phyloP scores from a whole-genome alignment of 2,113 vertebrate species.

The Martes martes region DNA sequence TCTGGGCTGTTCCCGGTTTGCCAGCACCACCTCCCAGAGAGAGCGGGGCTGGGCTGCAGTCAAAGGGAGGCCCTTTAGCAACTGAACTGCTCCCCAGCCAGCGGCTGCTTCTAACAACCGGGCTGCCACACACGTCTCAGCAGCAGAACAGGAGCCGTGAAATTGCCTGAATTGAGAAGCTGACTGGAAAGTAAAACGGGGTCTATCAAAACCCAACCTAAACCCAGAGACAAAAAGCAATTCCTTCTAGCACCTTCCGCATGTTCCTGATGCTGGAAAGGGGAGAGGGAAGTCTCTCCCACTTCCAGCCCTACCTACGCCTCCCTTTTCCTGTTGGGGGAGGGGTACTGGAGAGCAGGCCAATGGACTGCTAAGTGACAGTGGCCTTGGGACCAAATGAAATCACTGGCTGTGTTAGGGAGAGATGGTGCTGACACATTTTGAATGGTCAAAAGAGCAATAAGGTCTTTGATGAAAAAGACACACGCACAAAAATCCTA shows the following conservation, averaged over 20 bases:
- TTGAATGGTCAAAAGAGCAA: not conserved
- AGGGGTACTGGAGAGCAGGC: accelerated
- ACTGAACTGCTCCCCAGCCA: not conserved
- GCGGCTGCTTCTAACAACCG: not conserved
- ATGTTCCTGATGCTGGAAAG: not conserved
- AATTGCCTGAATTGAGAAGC: conserved; percentile 44
- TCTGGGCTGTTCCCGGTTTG: not conserved
- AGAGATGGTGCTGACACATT: not conserved
- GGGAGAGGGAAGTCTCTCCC: not conserved
- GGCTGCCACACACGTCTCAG: not conserved
- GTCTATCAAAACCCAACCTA: conserved; percentile 1
- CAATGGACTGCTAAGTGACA: accelerated
- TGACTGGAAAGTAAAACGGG: not conserved
- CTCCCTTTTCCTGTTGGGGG: not conserved
- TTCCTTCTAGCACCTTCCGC: not conserved
- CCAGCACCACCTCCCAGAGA: not conserved
- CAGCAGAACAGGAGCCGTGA: conserved; percentile 18
- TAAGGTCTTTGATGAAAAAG: not conserved
- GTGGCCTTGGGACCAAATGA: not conserved
- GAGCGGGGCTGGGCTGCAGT: not conserved
- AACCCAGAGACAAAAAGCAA: not conserved
- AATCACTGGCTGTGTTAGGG: not conserved
- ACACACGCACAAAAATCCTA: not conserved
- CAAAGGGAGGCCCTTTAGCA: not conserved
- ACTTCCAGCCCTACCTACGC: accelerated